A percentile compares a stretch with the other conserved stretches of the same genome.
These are phyloP conservation scores for Pegoplata infirma DNA, from an alignment of 2,888 invertebrate species.

Conservation along the genomic window DNA sequence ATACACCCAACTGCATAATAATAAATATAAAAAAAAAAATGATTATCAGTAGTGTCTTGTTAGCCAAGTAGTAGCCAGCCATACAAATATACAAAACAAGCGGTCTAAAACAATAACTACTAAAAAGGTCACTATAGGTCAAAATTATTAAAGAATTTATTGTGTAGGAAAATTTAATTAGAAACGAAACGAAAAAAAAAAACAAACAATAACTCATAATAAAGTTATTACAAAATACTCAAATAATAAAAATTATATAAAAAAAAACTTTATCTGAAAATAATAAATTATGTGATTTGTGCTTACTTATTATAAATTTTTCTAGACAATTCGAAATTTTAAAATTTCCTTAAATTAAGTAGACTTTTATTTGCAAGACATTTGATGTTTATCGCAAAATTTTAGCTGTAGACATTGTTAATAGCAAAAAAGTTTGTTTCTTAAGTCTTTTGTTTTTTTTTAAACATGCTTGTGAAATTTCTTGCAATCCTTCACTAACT, in stretches of 20 bases:
- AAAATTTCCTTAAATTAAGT: no score
- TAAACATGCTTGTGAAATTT: no score
- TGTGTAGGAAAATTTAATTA: constrained; percentile 19
- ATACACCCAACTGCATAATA: neutral
- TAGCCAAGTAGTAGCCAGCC: neutral
- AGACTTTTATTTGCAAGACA: no score
- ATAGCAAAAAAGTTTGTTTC: no score
- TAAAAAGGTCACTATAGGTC: constrained; percentile 53
- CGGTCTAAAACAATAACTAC: neutral
- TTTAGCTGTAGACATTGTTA: no score
- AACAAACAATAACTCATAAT: constrained; percentile 20
- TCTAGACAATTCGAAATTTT: no score
- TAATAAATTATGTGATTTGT: no score
- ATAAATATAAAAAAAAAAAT: neutral
- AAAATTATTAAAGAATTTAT: constrained; percentile 57
- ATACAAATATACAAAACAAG: neutral
- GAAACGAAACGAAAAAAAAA: neutral
- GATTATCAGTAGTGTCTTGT: constrained; percentile 20
- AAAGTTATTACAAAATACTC: constrained; percentile 42
- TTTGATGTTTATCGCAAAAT: no score
- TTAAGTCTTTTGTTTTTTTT: no score
- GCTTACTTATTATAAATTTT: no score
- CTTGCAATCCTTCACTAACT: no score
- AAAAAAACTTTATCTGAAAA: neutral
- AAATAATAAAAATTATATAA: constrained; percentile 6